Conservation (phyloP, 2,888 invertebrate species). For the Octonoba sinensis region DNA sequence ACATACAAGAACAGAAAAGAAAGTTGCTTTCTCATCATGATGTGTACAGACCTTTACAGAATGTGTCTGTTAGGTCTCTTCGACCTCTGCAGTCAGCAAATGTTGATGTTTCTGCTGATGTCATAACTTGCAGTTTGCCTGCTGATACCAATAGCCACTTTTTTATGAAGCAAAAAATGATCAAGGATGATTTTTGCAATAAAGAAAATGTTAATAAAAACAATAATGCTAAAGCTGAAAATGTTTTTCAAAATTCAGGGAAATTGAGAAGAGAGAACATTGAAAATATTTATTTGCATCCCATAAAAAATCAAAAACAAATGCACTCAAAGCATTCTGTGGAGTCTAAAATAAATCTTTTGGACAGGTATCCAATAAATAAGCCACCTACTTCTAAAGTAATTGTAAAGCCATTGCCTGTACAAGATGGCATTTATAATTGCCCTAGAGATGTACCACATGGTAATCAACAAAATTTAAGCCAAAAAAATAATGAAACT, state of each 20-base stretch:
- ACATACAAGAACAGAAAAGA: no score
- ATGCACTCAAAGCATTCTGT: background rate
- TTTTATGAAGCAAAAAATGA: slow-evolving; percentile 9
- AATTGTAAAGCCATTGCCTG: background rate
- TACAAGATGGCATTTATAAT: no score
- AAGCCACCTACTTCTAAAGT: background rate
- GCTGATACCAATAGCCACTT: slow-evolving; percentile 7
- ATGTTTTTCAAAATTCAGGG: background rate
- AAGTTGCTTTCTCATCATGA: background rate
- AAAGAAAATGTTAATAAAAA: slow-evolving; percentile 48
- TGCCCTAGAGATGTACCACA: no score
- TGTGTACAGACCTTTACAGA: slow-evolving; percentile 3
- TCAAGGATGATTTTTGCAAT: slow-evolving; percentile 23
- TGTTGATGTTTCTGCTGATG: slow-evolving; percentile 32
- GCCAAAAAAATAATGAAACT: slow-evolving; percentile 6
- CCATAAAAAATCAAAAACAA: no score
- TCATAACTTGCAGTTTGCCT: slow-evolving; percentile 6
- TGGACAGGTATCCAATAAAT: background rate
- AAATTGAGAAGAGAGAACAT: background rate
- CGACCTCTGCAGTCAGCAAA: slow-evolving; percentile 40
- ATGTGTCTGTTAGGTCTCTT: slow-evolving; percentile 14
- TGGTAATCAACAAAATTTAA: background rate
- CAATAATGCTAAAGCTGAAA: slow-evolving; percentile 6
- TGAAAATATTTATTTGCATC: no score
- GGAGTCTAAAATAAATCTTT: background rate